Evolutionary conservation across 2,113 vertebrate genomes (phyloP).

Genomic region (Mus spicilegus): DNA sequence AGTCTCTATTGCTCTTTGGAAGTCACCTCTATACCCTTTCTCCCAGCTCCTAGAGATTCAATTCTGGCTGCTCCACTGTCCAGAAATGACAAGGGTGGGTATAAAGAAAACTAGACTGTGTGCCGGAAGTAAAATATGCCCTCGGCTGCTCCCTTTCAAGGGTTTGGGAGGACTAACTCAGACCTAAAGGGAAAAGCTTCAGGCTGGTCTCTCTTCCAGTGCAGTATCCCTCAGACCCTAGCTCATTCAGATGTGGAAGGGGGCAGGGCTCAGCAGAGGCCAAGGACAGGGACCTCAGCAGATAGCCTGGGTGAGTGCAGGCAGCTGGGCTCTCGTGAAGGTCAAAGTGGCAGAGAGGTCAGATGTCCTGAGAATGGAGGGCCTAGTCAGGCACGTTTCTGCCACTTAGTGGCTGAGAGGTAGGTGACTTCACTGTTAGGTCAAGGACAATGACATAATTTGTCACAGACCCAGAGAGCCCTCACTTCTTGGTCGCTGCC

Average conservation of each 20-base stretch:
- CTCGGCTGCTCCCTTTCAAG: not conserved
- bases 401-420: not conserved
- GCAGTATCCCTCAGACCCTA: not conserved
- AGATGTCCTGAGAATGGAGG: not conserved
- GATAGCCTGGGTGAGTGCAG: not conserved
- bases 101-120: not conserved
- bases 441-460: not conserved
- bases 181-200: not conserved
- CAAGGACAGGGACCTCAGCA: accelerated
- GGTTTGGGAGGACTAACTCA: not conserved
- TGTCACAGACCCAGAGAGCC: not conserved
- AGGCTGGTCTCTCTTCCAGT: too few relatives aligned
- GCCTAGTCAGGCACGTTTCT: accelerated
- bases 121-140: accelerated
- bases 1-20: not conserved
- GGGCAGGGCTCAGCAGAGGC: too few relatives aligned
- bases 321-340: accelerated
- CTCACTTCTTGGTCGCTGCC: not conserved
- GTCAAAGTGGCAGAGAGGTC: accelerated
- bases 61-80: not conserved
- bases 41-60: not conserved
- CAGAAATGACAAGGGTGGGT: accelerated
- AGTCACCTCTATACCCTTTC: too few relatives aligned
- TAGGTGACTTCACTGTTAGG: not conserved
- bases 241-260: not conserved